These are phyloP conservation scores for Chesias legatella DNA, from an alignment of 2,888 invertebrate species.

Conservation along the genomic window DNA sequence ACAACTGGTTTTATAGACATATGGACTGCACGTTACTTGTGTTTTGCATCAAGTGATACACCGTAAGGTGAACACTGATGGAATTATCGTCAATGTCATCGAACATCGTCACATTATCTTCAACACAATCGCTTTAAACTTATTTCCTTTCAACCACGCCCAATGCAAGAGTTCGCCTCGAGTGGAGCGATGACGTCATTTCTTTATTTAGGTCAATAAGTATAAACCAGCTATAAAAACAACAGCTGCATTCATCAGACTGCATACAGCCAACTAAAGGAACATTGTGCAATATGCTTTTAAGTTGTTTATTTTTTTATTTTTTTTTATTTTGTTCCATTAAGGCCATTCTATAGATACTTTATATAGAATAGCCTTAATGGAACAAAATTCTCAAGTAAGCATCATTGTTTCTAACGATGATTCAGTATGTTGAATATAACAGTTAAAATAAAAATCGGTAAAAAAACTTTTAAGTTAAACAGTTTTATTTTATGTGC, in stretches of 20 bases:
- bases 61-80: slow-evolving; percentile 17
- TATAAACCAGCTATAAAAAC: slow-evolving; percentile 61
- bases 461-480: no score
- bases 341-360: no score
- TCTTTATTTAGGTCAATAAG: slow-evolving; percentile 67
- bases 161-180: slow-evolving; percentile 49
- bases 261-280: not conserved
- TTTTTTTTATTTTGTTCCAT: no score
- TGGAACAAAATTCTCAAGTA: slow-evolving; percentile 1
- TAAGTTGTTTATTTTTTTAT: no score
- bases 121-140: not conserved
- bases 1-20: slow-evolving; percentile 59
- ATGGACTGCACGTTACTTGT: slow-evolving; percentile 49
- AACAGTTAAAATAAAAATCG: slow-evolving; percentile 30
- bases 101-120: no score
- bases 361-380: not conserved
- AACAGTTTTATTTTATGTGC: no score
- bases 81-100: no score
- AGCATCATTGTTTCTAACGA: slow-evolving; percentile 5
- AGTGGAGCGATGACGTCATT: slow-evolving; percentile 61
- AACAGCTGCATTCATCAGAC: slow-evolving; percentile 33
- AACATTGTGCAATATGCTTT: no score
- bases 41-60: slow-evolving; percentile 41
- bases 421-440: slow-evolving; percentile 20
- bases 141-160: slow-evolving; percentile 51